Evolutionary conservation across 2,113 vertebrate species (phyloP).

Genomic region (Bufo gargarizans): DNA sequence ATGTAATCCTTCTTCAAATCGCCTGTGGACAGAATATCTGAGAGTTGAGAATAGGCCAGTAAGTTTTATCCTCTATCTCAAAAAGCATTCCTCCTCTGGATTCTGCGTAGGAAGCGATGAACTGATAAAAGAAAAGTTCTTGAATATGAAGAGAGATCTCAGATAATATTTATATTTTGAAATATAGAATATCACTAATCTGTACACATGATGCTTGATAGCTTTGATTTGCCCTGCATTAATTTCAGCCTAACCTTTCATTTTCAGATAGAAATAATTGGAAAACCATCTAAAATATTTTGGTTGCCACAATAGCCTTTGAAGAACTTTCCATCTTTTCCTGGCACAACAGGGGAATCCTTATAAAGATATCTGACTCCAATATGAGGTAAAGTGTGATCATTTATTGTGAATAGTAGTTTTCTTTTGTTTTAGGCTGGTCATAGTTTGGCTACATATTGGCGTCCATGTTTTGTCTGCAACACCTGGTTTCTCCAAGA

Average conservation of each 20-base stretch:
- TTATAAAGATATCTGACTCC: neutral
- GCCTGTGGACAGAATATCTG: neutral
- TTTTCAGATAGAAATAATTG: neutral
- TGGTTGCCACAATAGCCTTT: too few species aligned
- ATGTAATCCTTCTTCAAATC: constrained; percentile 5
- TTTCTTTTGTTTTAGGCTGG: neutral
- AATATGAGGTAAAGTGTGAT: neutral
- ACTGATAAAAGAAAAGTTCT: neutral
- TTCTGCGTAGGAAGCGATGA: neutral
- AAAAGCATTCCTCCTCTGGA: neutral
- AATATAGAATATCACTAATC: neutral
- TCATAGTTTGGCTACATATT: neutral
- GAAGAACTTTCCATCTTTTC: neutral
- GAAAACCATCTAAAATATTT: neutral
- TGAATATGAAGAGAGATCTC: neutral
- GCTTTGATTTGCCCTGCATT: neutral
- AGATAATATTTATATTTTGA: neutral
- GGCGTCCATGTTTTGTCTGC: too few species aligned
- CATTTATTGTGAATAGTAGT: neutral
- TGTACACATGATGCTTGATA: neutral
- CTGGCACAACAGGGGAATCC: neutral
- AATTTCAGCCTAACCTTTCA: neutral
- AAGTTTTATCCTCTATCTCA: neutral
- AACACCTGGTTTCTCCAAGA: too few species aligned
- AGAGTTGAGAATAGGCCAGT: constrained; percentile 4